Conservation (phyloP, 1,140 invertebrate genomes). For the Drosophila hydei region DNA sequence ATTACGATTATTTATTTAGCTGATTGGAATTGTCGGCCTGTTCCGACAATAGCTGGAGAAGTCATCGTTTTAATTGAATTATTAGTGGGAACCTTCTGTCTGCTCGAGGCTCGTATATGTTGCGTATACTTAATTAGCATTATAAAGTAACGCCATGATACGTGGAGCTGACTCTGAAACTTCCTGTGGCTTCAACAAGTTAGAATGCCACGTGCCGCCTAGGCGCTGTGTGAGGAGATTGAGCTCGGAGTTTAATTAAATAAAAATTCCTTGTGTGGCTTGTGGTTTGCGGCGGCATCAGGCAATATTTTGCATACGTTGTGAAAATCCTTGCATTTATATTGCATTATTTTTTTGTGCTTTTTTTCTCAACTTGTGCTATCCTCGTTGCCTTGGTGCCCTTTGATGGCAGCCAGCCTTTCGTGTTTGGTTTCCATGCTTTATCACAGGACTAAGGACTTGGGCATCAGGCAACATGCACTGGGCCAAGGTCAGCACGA, state of each 20-base stretch:
- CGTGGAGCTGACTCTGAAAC: conserved; percentile 11
- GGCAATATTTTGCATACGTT: conserved; percentile 36
- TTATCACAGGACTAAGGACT: conserved; percentile 37
- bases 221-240: background rate
- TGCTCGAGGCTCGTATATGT: conserved; percentile 7
- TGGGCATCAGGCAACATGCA: conserved; percentile 27
- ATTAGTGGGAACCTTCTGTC: background rate
- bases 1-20: conserved; percentile 17
- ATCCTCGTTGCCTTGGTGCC: conserved; percentile 18
- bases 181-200: conserved; percentile 28
- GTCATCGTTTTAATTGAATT: conserved; percentile 23
- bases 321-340: conserved; percentile 21
- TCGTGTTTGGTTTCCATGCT: conserved; percentile 40
- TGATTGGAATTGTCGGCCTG: conserved; percentile 20
- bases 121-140: conserved; percentile 71
- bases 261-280: conserved; percentile 20
- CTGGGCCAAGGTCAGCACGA: conserved; percentile 42
- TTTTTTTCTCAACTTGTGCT: conserved; percentile 7
- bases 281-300: conserved; percentile 22
- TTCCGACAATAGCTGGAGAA: background rate
- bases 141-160: conserved; percentile 48
- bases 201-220: conserved; percentile 8
- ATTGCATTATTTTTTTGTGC: no score
- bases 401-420: conserved; percentile 19
- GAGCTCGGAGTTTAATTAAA: conserved; percentile 27